Base-by-base conservation (phyloP, 2,797 vertebrate species). In the Sebastes itinus region DNA sequence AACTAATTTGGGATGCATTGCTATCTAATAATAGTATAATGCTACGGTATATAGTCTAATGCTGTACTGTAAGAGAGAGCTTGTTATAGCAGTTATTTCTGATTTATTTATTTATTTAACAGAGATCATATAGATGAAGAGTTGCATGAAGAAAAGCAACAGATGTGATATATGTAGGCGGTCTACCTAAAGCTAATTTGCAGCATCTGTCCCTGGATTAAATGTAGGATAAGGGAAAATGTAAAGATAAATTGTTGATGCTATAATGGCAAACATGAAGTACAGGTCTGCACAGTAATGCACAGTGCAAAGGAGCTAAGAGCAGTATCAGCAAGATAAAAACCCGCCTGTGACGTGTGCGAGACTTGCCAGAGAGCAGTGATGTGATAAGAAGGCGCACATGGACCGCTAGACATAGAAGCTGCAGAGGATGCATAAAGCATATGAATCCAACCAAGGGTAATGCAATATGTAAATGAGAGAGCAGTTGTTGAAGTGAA, bases 391-490 rank as follows among this genome's bases (percentile, higher is more conserved):
- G 75, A 89, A 89, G 72, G 66, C 78, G 10, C 83, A 87, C 77
- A 74, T 66, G 72, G 84, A 80, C 72, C 0, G 7, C 70, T 74
- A 87, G 76, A 84, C 87, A 80, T 79, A 69, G 78, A 85, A 55
- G 65, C 78, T 86, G 79, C 84, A 78, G 85, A 80, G 46, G 78
- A 87, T 82, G 74, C 78, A 85, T 66, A 55, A 85, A 81, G 75
- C 82, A 86, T 68, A 87, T 80, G 81, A 88, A 90, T 49, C 65
- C 88, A 88, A 83, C 73, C 85, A 77, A 88, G 86, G 81, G 59
- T 90, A 90, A 93, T 83, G 88, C 81, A 86, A 93, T 89, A 91
- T 92, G 92, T 82, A 94, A 92, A 94, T 92, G 78, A 88, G 69
- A 71, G 27, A 89, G 77, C 81, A 82, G 82, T 90, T 78, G 80